Evolutionary conservation across 2,797 vertebrate genomes (phyloP).

Genomic region (Takifugu ocellatus): DNA sequence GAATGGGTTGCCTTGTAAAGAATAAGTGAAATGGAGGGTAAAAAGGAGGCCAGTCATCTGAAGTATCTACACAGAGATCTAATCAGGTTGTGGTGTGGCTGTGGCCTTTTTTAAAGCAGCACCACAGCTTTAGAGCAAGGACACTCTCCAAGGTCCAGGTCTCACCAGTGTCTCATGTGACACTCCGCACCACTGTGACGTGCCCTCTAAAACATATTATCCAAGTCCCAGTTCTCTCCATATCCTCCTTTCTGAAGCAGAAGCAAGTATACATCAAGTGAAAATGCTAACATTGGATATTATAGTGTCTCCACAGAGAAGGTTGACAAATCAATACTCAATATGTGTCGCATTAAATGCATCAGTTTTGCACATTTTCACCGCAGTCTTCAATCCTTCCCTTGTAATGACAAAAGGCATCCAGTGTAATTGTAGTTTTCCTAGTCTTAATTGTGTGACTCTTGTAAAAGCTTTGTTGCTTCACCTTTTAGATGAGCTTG

Average conservation of each 20-base stretch:
- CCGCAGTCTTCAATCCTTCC: slow-evolving; percentile 28
- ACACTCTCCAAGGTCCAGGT: slow-evolving; percentile 62
- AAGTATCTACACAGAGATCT: slow-evolving; percentile 78
- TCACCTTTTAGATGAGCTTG: slow-evolving; percentile 68
- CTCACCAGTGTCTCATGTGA: slow-evolving; percentile 81
- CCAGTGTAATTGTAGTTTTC: slow-evolving; percentile 62
- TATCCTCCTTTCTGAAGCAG: slow-evolving; percentile 51
- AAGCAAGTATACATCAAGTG: slow-evolving; percentile 90
- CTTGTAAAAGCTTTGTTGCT: slow-evolving; percentile 59
- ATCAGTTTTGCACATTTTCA: slow-evolving; percentile 13
- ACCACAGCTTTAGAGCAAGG: slow-evolving; percentile 74
- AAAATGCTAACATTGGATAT: slow-evolving; percentile 87
- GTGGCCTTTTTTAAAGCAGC: slow-evolving; percentile 71
- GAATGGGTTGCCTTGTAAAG: slow-evolving; percentile 44
- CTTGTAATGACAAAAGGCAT: slow-evolving; percentile 28
- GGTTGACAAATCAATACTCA: slow-evolving; percentile 23
- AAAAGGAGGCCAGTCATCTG: slow-evolving; percentile 71
- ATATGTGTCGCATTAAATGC: neutral
- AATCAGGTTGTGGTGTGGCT: slow-evolving; percentile 76
- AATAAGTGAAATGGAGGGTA: slow-evolving; percentile 67
- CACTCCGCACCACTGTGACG: slow-evolving; percentile 31
- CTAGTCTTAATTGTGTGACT: slow-evolving; percentile 64
- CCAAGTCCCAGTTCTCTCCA: slow-evolving; percentile 78
- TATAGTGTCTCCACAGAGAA: slow-evolving; percentile 80
- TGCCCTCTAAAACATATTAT: slow-evolving; percentile 84